Evolutionary conservation across 2,888 invertebrate genomes (phyloP).

Genomic region (Punctoribates punctum): DNA sequence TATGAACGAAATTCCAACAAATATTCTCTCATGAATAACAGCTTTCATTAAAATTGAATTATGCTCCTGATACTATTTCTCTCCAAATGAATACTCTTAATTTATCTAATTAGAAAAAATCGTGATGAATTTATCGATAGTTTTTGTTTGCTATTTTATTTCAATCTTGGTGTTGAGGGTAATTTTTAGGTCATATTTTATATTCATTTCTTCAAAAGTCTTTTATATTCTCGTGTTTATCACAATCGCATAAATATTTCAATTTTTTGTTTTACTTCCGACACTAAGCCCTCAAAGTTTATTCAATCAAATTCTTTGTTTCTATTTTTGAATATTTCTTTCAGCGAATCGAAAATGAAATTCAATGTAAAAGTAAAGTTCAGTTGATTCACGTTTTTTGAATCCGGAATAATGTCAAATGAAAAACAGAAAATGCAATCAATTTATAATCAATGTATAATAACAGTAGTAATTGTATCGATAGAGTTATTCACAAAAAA

Average conservation of each 20-base stretch:
- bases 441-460: background rate
- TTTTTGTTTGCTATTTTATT: too few relatives aligned
- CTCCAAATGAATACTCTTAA: too few relatives aligned
- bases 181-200: too few relatives aligned
- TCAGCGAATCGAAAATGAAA: too few relatives aligned
- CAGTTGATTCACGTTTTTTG: too few relatives aligned
- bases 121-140: too few relatives aligned
- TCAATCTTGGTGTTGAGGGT: too few relatives aligned
- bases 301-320: background rate
- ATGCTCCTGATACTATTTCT: background rate
- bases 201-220: too few relatives aligned
- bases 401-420: background rate
- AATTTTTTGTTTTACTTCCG: background rate
- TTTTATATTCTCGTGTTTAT: background rate
- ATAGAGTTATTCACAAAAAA: background rate
- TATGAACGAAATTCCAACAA: background rate
- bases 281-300: background rate
- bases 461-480: background rate
- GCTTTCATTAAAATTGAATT: background rate
- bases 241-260: background rate
- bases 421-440: constrained; percentile 6
- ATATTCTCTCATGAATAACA: background rate
- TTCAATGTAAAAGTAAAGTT: too few relatives aligned
- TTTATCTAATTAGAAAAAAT: too few relatives aligned
- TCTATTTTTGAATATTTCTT: background rate